A percentile compares a stretch with the other conserved stretches of the same genome.
Evolutionary conservation across 64 coral and sea anemone species (phyloP).

Genomic region (Dendrophyllia cribrosa): DNA sequence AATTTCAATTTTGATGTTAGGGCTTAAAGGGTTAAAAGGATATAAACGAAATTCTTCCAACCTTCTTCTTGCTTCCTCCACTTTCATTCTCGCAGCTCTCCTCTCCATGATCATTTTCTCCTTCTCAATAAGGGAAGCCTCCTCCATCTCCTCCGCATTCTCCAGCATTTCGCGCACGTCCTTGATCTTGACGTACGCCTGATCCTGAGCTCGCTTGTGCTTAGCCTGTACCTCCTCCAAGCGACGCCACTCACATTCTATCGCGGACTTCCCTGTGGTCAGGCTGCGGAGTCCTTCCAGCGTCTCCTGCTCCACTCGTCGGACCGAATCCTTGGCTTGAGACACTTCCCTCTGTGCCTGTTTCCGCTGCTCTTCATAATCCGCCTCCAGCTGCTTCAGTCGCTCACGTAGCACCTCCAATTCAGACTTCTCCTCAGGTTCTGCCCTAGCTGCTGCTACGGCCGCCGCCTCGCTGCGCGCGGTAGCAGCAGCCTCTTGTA

Average conservation of each 20-base stretch:
- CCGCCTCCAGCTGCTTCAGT: conserved; percentile 83
- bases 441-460: conserved; percentile 29
- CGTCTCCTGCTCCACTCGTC: conserved; percentile 88
- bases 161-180: conserved; percentile 90
- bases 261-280: conserved; percentile 91
- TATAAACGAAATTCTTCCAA: conserved; percentile 64
- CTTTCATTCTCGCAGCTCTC: conserved; percentile 83
- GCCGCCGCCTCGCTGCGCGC: conserved; percentile 24
- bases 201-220: conserved; percentile 91
- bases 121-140: conserved; percentile 90
- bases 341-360: conserved; percentile 81
- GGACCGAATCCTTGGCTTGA: conserved; percentile 84
- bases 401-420: conserved; percentile 82
- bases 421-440: conserved; percentile 73
- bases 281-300: conserved; percentile 90
- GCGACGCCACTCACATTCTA: conserved; percentile 84
- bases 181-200: conserved; percentile 79
- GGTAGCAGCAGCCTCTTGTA: conserved; percentile 16
- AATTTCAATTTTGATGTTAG: no score
- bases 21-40: no score
- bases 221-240: conserved; percentile 93
- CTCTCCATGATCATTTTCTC: conserved; percentile 98
- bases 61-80: conserved; percentile 89
- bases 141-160: conserved; percentile 90
- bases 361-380: conserved; percentile 91